phyloP scores from a whole-genome alignment of 2,888 invertebrate species.

The Ditylenchus weischeri region DNA sequence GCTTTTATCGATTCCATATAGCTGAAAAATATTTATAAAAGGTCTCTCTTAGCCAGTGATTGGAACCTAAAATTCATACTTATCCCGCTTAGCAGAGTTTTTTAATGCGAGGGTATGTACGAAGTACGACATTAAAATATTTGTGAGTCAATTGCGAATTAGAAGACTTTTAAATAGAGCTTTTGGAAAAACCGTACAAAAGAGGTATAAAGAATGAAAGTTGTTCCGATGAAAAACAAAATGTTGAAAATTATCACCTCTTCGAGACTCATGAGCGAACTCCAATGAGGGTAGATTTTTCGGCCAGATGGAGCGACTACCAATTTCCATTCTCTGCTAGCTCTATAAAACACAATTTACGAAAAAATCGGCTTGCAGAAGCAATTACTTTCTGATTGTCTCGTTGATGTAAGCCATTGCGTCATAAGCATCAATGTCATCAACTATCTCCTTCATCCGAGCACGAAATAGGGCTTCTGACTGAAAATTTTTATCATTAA shows the following conservation, averaged over 20 bases:
- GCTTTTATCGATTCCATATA: conserved; percentile 22
- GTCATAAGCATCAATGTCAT: conserved; percentile 47
- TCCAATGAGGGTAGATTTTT: conserved; percentile 54
- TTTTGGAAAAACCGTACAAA: too few species aligned
- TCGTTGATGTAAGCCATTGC: conserved; percentile 50
- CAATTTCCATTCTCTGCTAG: conserved; percentile 47
- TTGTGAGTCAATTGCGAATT: too few species aligned
- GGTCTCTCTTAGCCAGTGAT: too few species aligned
- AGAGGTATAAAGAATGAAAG: too few species aligned
- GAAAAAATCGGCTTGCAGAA: neutral
- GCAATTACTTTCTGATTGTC: conserved; percentile 41
- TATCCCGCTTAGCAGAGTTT: too few species aligned
- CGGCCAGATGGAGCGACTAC: conserved; percentile 50
- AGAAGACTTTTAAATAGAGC: too few species aligned
- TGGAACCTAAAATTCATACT: too few species aligned
- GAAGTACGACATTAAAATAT: too few species aligned
- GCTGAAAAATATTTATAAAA: conserved; percentile 11
- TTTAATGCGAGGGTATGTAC: too few species aligned
- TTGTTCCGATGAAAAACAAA: too few species aligned
- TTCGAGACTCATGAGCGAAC: conserved; percentile 49
- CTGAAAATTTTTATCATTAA: conserved; percentile 7
- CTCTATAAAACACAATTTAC: conserved; percentile 15
- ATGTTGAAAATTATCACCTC: conserved; percentile 10
- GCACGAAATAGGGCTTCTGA: conserved; percentile 48
- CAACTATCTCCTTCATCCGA: conserved; percentile 47